Evolutionary conservation across 2,888 invertebrate species (phyloP).

Genomic region (Abscondita cerata): DNA sequence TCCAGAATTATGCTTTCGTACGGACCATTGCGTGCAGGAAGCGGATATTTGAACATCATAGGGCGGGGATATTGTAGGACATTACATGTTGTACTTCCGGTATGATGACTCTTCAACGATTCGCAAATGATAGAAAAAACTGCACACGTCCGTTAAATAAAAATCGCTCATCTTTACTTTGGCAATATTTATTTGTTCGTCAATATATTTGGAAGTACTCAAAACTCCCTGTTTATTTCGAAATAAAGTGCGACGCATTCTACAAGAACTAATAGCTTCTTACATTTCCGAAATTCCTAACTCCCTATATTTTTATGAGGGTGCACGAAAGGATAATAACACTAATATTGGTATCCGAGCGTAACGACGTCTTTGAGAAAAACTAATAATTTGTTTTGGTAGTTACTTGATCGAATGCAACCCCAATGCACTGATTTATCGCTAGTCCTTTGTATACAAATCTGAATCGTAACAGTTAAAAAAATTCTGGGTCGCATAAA

Average conservation of each 20-base stretch:
- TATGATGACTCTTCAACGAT: slow-evolving; percentile 28
- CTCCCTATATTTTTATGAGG: slow-evolving; percentile 33
- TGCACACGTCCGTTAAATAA: slow-evolving; percentile 19
- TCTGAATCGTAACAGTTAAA: slow-evolving; percentile 18
- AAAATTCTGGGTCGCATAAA: slow-evolving; percentile 4
- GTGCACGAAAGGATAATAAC: slow-evolving; percentile 35
- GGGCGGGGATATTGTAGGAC: slow-evolving; percentile 34
- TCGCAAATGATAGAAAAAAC: slow-evolving; percentile 12
- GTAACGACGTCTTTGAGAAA: slow-evolving; percentile 28
- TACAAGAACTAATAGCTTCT: slow-evolving; percentile 36
- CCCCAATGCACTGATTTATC: slow-evolving; percentile 26
- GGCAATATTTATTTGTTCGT: no score
- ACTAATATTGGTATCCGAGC: slow-evolving; percentile 33
- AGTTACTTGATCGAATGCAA: slow-evolving; percentile 21
- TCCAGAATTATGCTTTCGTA: slow-evolving; percentile 36
- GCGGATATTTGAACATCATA: slow-evolving; percentile 40
- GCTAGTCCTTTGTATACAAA: slow-evolving; percentile 19
- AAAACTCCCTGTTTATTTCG: slow-evolving; percentile 28
- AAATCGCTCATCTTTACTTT: no score
- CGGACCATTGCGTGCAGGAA: slow-evolving; percentile 39
- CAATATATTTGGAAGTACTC: no score
- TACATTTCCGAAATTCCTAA: slow-evolving; percentile 34
- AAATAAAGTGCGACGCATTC: slow-evolving; percentile 30
- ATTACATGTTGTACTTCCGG: slow-evolving; percentile 38
- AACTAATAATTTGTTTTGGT: slow-evolving; percentile 32